A percentile compares a stretch with the other conserved stretches of the same genome.
Evolutionary conservation across 2,113 vertebrate species (phyloP).

Genomic region (Ceuthmochares aereus): DNA sequence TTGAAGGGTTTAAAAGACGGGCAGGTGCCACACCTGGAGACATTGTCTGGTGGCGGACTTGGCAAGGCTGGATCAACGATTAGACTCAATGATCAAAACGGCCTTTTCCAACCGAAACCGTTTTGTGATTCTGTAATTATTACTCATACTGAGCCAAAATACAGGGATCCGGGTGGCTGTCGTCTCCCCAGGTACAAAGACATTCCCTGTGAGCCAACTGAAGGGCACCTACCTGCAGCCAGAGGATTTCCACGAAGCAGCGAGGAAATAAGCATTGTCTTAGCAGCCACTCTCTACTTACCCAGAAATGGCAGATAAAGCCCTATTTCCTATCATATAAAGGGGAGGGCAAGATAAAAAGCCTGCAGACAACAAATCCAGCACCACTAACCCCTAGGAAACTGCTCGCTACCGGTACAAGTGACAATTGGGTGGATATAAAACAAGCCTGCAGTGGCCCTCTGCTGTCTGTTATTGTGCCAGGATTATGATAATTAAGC

Average conservation of each 20-base stretch:
- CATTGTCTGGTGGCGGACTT: no score
- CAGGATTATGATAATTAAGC: constrained; percentile 61
- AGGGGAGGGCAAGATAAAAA: neutral
- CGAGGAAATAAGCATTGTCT: neutral
- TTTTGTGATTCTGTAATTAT: no score
- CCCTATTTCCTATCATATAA: neutral
- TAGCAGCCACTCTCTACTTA: neutral
- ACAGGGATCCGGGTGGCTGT: neutral
- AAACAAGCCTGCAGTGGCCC: constrained; percentile 27
- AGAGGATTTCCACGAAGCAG: neutral
- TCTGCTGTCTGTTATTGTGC: constrained; percentile 50
- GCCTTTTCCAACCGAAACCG: no score
- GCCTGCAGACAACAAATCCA: neutral
- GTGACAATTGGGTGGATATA: neutral
- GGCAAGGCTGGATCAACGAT: no score
- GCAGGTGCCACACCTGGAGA: no score
- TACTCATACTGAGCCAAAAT: neutral
- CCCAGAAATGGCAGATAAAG: neutral
- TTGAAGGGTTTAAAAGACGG: no score
- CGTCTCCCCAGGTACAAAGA: neutral
- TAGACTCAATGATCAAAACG: no score
- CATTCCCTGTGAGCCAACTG: neutral
- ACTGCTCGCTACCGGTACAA: neutral
- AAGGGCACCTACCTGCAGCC: neutral
- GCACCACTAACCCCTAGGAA: neutral